These are phyloP conservation scores for Hypocryptadius cinnamomeus DNA, from an alignment of 2,113 vertebrate species.

Conservation along the genomic window DNA sequence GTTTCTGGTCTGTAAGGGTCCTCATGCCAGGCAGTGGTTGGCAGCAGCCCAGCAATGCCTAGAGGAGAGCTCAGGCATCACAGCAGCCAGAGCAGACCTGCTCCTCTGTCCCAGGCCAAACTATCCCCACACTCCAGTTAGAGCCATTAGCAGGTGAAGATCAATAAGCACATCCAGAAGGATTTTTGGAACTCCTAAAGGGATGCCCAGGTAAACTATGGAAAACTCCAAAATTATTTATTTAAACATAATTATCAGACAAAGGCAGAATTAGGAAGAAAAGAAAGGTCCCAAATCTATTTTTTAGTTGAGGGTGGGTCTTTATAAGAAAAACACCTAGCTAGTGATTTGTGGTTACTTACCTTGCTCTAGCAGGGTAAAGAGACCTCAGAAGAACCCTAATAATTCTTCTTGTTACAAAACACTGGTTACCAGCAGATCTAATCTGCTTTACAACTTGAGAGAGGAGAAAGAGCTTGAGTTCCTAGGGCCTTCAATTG, in stretches of 20 bases:
- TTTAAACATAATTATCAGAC: neutral
- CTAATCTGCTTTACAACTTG: neutral
- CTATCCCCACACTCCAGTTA: neutral
- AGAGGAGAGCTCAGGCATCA: neutral
- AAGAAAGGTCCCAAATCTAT: neutral
- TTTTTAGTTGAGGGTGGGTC: neutral
- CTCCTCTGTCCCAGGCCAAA: neutral
- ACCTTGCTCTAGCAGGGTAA: neutral
- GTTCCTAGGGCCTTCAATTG: neutral
- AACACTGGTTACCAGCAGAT: neutral
- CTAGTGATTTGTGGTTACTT: neutral
- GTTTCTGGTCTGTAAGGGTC: neutral
- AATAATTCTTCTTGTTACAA: neutral
- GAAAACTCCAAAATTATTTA: neutral
- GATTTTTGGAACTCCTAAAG: neutral
- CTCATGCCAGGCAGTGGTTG: rapidly evolving
- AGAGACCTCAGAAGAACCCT: neutral
- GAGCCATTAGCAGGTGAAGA: neutral
- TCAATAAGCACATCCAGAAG: neutral
- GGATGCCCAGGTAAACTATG: neutral
- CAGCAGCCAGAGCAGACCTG: neutral
- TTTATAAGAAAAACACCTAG: neutral
- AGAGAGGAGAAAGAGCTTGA: neutral
- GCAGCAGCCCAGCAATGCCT: neutral
- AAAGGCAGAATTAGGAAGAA: neutral